Percentiles rank a stretch among this genome's conserved stretches.
These are phyloP conservation scores for Margaritifera margaritifera DNA, from an alignment of 2,888 invertebrate species.

Conservation along the genomic window DNA sequence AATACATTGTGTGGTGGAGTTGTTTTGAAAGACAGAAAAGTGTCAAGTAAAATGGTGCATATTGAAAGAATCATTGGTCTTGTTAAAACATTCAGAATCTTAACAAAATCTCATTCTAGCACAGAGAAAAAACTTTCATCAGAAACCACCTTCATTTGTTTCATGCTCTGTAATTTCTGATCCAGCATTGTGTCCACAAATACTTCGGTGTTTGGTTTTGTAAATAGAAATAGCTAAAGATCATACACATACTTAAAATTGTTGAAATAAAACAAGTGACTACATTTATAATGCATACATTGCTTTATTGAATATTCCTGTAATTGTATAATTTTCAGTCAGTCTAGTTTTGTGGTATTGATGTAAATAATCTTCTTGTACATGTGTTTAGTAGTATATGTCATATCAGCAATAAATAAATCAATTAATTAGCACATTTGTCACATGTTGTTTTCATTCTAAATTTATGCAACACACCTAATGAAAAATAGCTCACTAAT, in stretches of 20 bases:
- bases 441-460: too few species aligned
- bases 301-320: too few species aligned
- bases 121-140: constrained; percentile 30
- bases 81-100: constrained; percentile 29
- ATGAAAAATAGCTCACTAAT: too few species aligned
- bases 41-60: constrained; percentile 35
- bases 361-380: too few species aligned
- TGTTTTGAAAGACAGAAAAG: constrained; percentile 33
- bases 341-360: too few species aligned
- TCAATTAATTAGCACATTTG: too few species aligned
- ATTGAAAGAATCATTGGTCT: constrained; percentile 35
- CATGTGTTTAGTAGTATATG: too few species aligned
- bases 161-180: constrained; percentile 38
- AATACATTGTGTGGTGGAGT: constrained; percentile 25
- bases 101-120: constrained; percentile 17
- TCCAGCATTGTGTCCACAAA: constrained; percentile 21
- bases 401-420: too few species aligned
- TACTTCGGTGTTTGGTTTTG: constrained; percentile 13
- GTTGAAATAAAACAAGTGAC: constrained; percentile 9
- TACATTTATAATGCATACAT: too few species aligned
- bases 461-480: too few species aligned
- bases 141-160: constrained; percentile 27
- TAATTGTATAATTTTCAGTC: too few species aligned
- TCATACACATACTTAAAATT: constrained; percentile 9
- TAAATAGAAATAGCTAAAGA: too few species aligned